A percentile compares a stretch with the other conserved stretches of the same genome.
phyloP scores from a whole-genome alignment of 2,888 invertebrate species.

The Thymelicus sylvestris region DNA sequence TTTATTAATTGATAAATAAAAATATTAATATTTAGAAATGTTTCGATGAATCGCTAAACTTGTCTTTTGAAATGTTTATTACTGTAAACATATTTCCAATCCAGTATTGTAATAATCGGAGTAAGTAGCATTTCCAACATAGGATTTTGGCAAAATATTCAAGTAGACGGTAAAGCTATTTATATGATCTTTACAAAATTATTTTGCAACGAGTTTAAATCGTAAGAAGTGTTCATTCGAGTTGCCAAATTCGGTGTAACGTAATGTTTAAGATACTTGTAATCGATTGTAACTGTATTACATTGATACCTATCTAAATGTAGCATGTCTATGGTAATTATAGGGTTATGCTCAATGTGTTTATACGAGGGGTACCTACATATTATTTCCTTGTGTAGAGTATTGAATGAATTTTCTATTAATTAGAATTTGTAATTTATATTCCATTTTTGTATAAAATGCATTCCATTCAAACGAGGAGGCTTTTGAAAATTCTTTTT shows the following conservation, averaged over 20 bases:
- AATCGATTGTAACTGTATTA: slow-evolving; percentile 63
- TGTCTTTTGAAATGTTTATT: slow-evolving; percentile 29
- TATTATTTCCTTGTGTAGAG: slow-evolving; percentile 63
- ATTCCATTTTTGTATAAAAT: slow-evolving; percentile 67
- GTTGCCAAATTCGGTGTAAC: slow-evolving; percentile 82
- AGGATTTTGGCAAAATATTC: slow-evolving; percentile 33
- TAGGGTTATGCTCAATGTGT: slow-evolving; percentile 82
- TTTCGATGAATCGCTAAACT: slow-evolving; percentile 32
- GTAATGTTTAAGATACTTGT: slow-evolving; percentile 65
- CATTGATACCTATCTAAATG: slow-evolving; percentile 60
- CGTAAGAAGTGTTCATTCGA: slow-evolving; percentile 76
- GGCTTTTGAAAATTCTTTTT: slow-evolving; percentile 66
- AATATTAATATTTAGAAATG: slow-evolving; percentile 27
- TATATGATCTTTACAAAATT: slow-evolving; percentile 40
- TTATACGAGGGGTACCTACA: slow-evolving; percentile 72
- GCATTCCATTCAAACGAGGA: slow-evolving; percentile 60
- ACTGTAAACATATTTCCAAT: slow-evolving; percentile 28
- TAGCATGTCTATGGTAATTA: slow-evolving; percentile 78
- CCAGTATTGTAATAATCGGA: slow-evolving; percentile 21
- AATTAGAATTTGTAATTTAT: slow-evolving; percentile 57
- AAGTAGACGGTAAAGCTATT: slow-evolving; percentile 40
- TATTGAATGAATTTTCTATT: slow-evolving; percentile 60
- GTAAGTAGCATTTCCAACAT: slow-evolving; percentile 19
- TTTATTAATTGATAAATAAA: slow-evolving; percentile 39
- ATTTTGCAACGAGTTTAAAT: slow-evolving; percentile 38